These are phyloP conservation scores for cat (Felis catus) DNA, from an alignment of 2,113 vertebrate genomes.

Conservation along the genomic window DNA sequence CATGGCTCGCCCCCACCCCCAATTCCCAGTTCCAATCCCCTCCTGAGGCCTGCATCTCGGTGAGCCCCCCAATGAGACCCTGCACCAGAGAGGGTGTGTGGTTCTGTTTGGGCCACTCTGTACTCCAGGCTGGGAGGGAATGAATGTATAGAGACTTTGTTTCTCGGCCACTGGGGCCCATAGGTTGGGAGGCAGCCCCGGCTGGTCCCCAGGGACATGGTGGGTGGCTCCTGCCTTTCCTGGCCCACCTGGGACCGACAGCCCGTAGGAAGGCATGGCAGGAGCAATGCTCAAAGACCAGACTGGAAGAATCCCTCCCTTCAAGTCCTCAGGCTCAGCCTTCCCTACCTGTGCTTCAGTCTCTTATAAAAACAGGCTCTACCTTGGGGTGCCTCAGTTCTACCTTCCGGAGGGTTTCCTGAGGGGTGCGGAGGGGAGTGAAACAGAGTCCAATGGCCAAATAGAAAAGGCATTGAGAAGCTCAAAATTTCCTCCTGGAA, in stretches of 20 bases:
- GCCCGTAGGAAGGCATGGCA: neutral
- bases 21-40: neutral
- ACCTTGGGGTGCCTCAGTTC: neutral
- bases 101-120: neutral
- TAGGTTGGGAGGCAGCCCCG: neutral
- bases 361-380: neutral
- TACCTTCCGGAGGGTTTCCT: neutral
- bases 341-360: neutral
- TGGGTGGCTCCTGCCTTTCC: neutral
- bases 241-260: too few relatives aligned
- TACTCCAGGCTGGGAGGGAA: neutral
- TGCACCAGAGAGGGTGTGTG: neutral
- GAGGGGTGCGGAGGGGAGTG: rapidly evolving
- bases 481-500: neutral
- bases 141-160: neutral
- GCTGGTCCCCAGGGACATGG: neutral
- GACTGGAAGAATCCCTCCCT: neutral
- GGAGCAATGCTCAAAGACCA: neutral
- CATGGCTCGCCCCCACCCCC: neutral
- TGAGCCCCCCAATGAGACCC: neutral
- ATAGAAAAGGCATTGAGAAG: neutral
- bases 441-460: neutral
- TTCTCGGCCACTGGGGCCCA: neutral
- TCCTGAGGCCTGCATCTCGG: neutral
- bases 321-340: neutral